Evolutionary conservation across 2,113 vertebrate species (phyloP).

Genomic region (Ochotona curzoniae): DNA sequence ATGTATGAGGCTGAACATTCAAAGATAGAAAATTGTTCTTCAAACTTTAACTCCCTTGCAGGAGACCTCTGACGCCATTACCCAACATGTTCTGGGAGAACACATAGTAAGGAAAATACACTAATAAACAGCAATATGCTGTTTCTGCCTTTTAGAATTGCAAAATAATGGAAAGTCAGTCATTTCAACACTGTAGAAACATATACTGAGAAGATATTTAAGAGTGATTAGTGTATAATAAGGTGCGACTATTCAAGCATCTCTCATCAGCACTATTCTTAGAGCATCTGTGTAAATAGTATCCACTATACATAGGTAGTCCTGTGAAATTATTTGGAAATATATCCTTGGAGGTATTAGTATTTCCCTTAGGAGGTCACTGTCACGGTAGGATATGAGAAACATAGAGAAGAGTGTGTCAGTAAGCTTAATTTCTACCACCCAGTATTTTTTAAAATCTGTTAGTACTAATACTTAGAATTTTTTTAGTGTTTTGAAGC

Average conservation of each 20-base stretch:
- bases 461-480: background rate
- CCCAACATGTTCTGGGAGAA: background rate
- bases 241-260: background rate
- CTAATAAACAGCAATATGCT: background rate
- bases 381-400: background rate
- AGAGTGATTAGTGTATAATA: slow-evolving; percentile 29
- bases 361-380: background rate
- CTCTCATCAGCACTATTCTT: background rate
- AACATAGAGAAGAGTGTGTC: background rate
- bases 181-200: background rate
- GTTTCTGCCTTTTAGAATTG: background rate
- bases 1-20: background rate
- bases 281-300: slow-evolving; percentile 3
- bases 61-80: background rate
- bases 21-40: background rate
- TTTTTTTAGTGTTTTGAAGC: background rate
- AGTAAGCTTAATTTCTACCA: background rate
- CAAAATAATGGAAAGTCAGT: background rate
- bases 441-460: background rate
- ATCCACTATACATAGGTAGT: background rate
- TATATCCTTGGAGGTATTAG: background rate
- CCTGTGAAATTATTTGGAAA: slow-evolving; percentile 26
- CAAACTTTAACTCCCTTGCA: background rate
- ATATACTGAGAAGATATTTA: slow-evolving; percentile 18
- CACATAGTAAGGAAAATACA: background rate